These are phyloP conservation scores for Prionailurus bengalensis DNA, from an alignment of 2,113 vertebrate genomes.

Conservation along the genomic window DNA sequence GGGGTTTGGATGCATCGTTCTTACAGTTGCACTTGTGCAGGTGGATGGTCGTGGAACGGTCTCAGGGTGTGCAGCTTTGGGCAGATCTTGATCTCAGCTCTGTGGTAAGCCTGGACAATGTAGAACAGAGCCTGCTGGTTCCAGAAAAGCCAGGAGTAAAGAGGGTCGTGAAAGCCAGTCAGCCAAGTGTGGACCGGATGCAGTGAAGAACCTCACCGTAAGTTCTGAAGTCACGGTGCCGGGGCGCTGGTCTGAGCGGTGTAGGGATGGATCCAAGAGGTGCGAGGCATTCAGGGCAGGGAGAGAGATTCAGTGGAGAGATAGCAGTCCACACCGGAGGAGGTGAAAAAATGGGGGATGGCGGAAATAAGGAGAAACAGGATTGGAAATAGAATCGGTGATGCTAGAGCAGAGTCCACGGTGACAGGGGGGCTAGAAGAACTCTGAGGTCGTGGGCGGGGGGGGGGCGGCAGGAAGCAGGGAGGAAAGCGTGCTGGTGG, in stretches of 20 bases:
- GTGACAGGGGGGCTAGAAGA: neutral
- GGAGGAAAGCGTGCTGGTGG: neutral
- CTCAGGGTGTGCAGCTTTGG: neutral
- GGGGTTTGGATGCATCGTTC: neutral
- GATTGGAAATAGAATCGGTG: neutral
- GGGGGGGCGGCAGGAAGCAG: no score
- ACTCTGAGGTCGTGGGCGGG: neutral
- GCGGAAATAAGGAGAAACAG: neutral
- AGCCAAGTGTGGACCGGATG: no score
- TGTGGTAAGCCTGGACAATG: neutral
- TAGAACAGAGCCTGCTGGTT: neutral
- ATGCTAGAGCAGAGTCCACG: neutral
- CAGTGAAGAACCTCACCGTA: neutral
- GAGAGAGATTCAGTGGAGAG: neutral
- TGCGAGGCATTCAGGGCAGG: neutral
- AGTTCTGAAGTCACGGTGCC: neutral
- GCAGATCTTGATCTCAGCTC: neutral
- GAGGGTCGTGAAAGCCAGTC: neutral
- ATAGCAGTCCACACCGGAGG: neutral
- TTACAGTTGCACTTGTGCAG: neutral
- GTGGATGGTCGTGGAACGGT: fast-evolving
- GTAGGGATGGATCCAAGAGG: neutral
- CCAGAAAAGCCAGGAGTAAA: neutral
- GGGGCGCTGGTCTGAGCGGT: neutral
- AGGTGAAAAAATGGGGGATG: no score